A percentile compares a stretch with the other conserved stretches of the same genome.
Conservation (phyloP, 2,888 invertebrate genomes). For the Onchidella celtica region DNA sequence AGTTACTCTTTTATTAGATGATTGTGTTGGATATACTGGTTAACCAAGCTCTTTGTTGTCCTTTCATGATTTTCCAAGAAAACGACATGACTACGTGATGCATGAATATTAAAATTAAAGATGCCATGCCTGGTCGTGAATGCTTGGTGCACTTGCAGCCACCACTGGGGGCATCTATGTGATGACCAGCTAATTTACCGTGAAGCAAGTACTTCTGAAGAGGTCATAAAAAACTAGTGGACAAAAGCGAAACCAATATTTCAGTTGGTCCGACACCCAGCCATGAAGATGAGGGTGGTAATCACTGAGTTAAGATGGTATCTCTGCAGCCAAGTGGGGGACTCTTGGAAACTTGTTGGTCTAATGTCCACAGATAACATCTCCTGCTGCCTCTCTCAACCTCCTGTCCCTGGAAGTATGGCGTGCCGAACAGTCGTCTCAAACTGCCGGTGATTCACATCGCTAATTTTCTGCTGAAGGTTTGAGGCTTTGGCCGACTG, state of each 20-base stretch:
- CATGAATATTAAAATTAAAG: too few relatives aligned
- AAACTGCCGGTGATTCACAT: background rate
- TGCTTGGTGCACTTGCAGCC: too few relatives aligned
- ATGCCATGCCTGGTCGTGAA: too few relatives aligned
- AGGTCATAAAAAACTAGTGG: background rate
- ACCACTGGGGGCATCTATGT: too few relatives aligned
- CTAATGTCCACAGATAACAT: slow-evolving; percentile 24
- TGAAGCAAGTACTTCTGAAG: background rate
- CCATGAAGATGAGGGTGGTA: background rate
- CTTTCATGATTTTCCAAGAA: too few relatives aligned
- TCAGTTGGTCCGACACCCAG: background rate
- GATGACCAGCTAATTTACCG: background rate
- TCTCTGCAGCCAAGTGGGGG: background rate
- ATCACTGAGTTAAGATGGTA: slow-evolving; percentile 3
- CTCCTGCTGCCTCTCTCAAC: background rate
- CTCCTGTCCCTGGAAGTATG: background rate
- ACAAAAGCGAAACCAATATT: background rate
- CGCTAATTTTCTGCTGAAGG: slow-evolving; percentile 6
- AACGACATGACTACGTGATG: too few relatives aligned
- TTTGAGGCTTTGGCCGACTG: background rate
- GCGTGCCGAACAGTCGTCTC: background rate
- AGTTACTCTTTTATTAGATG: too few relatives aligned
- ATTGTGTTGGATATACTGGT: too few relatives aligned
- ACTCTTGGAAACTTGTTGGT: slow-evolving; percentile 9
- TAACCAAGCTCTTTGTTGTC: too few relatives aligned